A percentile compares a stretch with the other conserved stretches of the same genome.
Evolutionary conservation across 2,797 vertebrate genomes (phyloP).

Genomic region (Urosaurus nigricauda): DNA sequence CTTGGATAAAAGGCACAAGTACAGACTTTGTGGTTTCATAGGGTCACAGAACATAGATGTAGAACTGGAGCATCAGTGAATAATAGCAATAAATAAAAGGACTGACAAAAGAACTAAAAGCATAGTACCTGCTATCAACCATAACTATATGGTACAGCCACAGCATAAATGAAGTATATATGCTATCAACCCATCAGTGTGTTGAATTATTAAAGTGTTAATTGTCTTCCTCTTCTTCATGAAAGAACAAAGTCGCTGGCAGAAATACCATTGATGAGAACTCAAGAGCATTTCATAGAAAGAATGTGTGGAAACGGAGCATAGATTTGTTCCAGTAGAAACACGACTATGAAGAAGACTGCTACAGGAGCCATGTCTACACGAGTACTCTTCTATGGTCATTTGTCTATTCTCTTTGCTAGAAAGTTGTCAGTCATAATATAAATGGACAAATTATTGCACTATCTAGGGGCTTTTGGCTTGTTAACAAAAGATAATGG

Average conservation of each 20-base stretch:
- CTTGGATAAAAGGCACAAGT: no score
- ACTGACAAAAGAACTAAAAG: no score
- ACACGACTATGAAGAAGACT: neutral
- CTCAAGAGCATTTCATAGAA: neutral
- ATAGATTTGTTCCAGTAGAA: neutral
- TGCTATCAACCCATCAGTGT: no score
- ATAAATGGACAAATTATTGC: neutral
- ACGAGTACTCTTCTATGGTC: neutral
- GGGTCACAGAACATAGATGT: no score
- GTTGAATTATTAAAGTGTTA: neutral
- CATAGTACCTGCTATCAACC: no score
- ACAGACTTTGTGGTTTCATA: no score
- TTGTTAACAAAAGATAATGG: neutral
- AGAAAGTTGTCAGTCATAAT: neutral
- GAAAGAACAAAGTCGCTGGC: constrained; percentile 73
- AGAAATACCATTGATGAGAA: constrained; percentile 59
- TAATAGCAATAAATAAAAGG: no score
- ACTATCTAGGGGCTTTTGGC: neutral
- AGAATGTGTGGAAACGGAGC: neutral
- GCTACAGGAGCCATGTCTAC: neutral
- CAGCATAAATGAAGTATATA: neutral
- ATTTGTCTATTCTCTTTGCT: neutral
- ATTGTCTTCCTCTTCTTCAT: constrained; percentile 27
- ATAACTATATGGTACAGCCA: no score
- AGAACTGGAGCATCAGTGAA: no score